Percentiles rank a stretch among this genome's conserved stretches.
Evolutionary conservation across 2,888 invertebrate species (phyloP).

Genomic region (Yponomeuta sedellus): DNA sequence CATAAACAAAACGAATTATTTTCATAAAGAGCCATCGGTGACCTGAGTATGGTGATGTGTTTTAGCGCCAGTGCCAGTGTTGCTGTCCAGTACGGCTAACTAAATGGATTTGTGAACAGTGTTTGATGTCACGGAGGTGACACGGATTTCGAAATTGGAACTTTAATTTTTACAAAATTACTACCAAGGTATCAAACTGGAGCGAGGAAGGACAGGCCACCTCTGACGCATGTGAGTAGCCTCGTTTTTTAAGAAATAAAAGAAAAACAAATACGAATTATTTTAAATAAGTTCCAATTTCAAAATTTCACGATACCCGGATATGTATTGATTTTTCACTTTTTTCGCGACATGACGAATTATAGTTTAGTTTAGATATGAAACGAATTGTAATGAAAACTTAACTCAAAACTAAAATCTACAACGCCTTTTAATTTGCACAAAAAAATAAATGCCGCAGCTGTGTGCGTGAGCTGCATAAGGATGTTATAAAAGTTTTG

Average conservation of each 20-base stretch:
- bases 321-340: no score
- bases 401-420: neutral
- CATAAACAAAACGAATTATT: constrained; percentile 36
- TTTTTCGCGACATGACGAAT: no score
- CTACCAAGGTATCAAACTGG: constrained; percentile 75
- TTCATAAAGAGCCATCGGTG: constrained; percentile 38
- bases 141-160: constrained; percentile 45
- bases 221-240: constrained; percentile 72
- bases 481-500: constrained; percentile 35
- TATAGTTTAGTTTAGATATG: no score
- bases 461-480: constrained; percentile 45
- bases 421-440: neutral
- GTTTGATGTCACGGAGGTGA: constrained; percentile 55
- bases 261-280: no score
- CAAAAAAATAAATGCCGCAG: constrained; percentile 13
- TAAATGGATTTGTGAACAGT: constrained; percentile 47
- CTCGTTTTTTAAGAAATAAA: constrained; percentile 13
- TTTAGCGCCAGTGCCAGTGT: constrained; percentile 58
- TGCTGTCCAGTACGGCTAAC: constrained; percentile 54
- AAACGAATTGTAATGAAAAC: no score
- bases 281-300: neutral
- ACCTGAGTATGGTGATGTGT: constrained; percentile 59
- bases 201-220: constrained; percentile 71
- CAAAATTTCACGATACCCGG: neutral
- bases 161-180: constrained; percentile 70